phyloP scores from a whole-genome alignment of 1,140 invertebrate species.

The Danaus melanippus region DNA sequence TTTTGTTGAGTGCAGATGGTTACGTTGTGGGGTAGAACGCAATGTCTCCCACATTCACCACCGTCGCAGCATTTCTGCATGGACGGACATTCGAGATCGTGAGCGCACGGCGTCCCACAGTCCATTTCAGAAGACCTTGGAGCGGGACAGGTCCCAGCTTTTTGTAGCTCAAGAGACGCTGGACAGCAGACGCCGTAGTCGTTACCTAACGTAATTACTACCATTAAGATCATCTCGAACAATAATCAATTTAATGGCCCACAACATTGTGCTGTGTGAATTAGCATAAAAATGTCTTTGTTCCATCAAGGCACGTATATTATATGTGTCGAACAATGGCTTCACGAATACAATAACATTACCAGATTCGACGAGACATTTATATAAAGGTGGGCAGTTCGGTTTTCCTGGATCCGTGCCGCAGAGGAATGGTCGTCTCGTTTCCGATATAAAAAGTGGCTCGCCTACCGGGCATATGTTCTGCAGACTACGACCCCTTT shows the following conservation, averaged over 20 bases:
- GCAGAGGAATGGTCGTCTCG: constrained; percentile 84
- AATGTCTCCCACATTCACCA: constrained; percentile 79
- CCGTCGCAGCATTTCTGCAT: constrained; percentile 86
- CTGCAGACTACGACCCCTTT: constrained; percentile 79
- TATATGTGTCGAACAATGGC: constrained; percentile 9
- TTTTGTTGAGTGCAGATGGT: constrained; percentile 84
- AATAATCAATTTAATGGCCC: background rate
- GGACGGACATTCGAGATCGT: constrained; percentile 85
- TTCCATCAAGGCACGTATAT: constrained; percentile 9
- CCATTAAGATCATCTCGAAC: too few species aligned
- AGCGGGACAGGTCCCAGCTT: constrained; percentile 82
- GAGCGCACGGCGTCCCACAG: constrained; percentile 79
- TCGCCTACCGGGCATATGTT: constrained; percentile 85
- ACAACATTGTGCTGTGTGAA: constrained; percentile 2
- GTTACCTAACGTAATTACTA: constrained; percentile 68
- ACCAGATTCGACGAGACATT: constrained; percentile 82
- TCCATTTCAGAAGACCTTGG: constrained; percentile 44
- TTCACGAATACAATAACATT: constrained; percentile 20
- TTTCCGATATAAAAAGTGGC: constrained; percentile 85
- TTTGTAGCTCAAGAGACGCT: constrained; percentile 80
- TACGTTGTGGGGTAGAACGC: constrained; percentile 78
- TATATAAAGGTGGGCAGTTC: constrained; percentile 84
- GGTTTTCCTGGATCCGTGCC: constrained; percentile 86
- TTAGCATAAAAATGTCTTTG: constrained; percentile 21
- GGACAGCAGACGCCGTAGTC: constrained; percentile 92